Evolutionary conservation across 2,888 invertebrate genomes (phyloP), one percentile per base, ranked within the genome.

Genomic region (Pasiphila rectangulata): DNA sequence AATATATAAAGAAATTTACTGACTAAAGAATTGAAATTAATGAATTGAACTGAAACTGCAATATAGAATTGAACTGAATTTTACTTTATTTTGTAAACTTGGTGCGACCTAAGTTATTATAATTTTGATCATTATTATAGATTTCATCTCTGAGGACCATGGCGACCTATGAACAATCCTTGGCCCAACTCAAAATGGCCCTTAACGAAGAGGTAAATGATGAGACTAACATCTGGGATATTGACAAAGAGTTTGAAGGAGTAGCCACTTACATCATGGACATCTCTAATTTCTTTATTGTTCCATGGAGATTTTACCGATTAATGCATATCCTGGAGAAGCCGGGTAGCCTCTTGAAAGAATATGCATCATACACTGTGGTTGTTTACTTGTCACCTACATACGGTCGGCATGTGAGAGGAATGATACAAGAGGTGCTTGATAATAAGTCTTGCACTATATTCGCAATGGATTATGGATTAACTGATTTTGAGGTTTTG

Each of bases 391-490:
- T 16, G 1, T 49, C 49, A 1, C 36, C 24, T 1, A 25, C 12
- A 9, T 9, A 21, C n/a, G 9, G 1, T 1, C 35, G 29, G 3
- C 5, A 36, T 25, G 40, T 20, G 3, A 40, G 49, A 25, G 49
- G 49, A 10, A 6, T 5, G 0, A 30, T 49, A 0, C 5, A n/a
- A 2, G 6, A 1, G 7, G 9, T 47, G 9, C 0, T 34, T 9
- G 2, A 20, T 2, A 20, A 47, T 42, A 21, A 12, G 2, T 6
- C 38, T 1, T 44, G 29, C 7, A 7, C 0, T 7, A 24, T 44
- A 3, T 37, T 12, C 37, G 49, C 49, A 2, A 10, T 44, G 3
- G 49, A 49, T 13, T 49, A 49, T 36, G 49, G 49, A 3, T 1
- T 27, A 5, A 16, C 10, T 5, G 49, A 49, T 7, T 9, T 2